Conservation (phyloP, 1,140 invertebrate species). For the Diachasma alloeum region DNA sequence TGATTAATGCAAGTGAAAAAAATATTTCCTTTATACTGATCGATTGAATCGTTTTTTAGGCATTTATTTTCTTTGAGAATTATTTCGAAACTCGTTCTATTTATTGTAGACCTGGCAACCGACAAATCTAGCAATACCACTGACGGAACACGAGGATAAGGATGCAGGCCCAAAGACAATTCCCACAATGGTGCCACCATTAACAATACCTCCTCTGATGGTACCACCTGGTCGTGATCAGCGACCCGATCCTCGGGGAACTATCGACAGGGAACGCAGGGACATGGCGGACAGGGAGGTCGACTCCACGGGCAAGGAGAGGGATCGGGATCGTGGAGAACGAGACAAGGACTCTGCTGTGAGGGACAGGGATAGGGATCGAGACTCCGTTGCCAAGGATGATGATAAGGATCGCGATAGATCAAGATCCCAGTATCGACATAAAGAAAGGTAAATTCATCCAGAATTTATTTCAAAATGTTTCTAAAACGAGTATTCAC, state of each 20-base stretch:
- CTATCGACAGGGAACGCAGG: conserved; percentile 52
- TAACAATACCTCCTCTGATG: conserved; percentile 54
- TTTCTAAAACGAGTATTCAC: too few relatives aligned
- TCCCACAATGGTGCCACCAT: conserved; percentile 59
- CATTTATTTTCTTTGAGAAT: not conserved
- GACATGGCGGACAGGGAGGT: conserved; percentile 52
- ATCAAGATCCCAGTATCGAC: conserved; percentile 59
- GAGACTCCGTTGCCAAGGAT: conserved; percentile 58
- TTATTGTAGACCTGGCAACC: conserved; percentile 58
- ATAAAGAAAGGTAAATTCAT: conserved; percentile 57
- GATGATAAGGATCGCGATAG: conserved; percentile 60
- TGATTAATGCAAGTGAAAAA: too few relatives aligned
- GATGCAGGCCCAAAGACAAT: conserved; percentile 60
- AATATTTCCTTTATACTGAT: not conserved
- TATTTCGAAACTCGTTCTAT: not conserved
- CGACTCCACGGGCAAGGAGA: conserved; percentile 48
- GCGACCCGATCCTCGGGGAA: conserved; percentile 48
- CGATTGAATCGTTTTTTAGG: too few relatives aligned
- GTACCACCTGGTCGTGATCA: conserved; percentile 50
- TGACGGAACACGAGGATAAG: conserved; percentile 59
- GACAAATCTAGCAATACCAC: conserved; percentile 57
- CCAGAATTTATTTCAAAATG: too few relatives aligned
- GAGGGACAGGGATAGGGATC: conserved; percentile 53
- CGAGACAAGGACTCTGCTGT: conserved; percentile 58
- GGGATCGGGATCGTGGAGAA: conserved; percentile 56